Evolutionary conservation across 1,140 invertebrate genomes (phyloP).

Genomic region (Sweltsa coloradensis): DNA sequence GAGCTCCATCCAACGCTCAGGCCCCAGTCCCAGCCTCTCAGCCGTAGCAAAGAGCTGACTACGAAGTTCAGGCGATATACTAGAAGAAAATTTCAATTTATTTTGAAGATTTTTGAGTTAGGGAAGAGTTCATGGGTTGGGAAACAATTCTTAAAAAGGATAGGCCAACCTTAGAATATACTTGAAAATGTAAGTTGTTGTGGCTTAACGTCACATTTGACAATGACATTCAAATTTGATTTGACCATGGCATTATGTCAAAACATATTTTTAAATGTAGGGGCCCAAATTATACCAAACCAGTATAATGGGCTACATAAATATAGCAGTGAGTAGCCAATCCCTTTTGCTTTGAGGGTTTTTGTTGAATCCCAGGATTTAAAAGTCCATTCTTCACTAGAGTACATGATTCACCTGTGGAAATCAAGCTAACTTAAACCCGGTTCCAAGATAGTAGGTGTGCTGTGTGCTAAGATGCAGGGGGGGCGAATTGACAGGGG

Average conservation of each 20-base stretch:
- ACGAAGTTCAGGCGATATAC: slow-evolving; percentile 51
- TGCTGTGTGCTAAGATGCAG: no score
- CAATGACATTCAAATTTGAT: background rate
- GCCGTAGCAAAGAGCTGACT: slow-evolving; percentile 50
- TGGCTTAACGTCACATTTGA: background rate
- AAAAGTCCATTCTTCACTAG: no score
- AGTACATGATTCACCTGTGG: no score
- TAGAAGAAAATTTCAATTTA: slow-evolving; percentile 37
- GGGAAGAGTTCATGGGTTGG: no score
- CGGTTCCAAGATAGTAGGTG: no score
- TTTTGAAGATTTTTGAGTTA: background rate
- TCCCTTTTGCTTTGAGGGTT: no score
- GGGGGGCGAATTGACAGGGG: no score
- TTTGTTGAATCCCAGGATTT: no score
- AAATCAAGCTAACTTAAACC: no score
- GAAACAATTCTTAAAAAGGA: background rate
- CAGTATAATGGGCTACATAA: no score
- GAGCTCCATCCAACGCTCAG: slow-evolving; percentile 56
- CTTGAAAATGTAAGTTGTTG: background rate
- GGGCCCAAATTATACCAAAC: no score
- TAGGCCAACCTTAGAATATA: background rate
- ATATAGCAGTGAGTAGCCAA: no score
- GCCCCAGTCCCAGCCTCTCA: slow-evolving; percentile 49
- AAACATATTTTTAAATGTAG: background rate
- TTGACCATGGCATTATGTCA: background rate